Evolutionary conservation across 2,888 invertebrate species (phyloP).

Genomic region (Lasioglossum marginatum): DNA sequence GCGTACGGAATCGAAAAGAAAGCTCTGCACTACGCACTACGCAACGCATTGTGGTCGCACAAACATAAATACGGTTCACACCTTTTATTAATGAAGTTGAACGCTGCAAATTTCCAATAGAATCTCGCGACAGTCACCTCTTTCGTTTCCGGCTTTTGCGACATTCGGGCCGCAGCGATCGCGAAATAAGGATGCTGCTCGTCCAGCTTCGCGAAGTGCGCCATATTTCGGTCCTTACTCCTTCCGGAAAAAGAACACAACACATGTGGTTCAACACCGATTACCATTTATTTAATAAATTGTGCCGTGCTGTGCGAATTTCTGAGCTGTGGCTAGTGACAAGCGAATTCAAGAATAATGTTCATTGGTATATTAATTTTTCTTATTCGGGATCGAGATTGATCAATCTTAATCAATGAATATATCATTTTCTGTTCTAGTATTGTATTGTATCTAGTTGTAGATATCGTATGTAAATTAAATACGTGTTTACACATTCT

Average conservation of each 20-base stretch:
- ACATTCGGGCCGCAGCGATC: conserved; percentile 78
- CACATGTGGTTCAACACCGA: conserved; percentile 17
- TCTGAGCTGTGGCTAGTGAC: not conserved
- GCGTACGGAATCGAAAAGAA: not conserved
- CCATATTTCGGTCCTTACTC: conserved; percentile 69
- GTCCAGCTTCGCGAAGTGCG: conserved; percentile 75
- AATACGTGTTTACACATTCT: no score
- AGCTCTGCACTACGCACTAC: conserved; percentile 1
- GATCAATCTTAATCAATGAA: not conserved
- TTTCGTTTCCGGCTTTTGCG: conserved; percentile 75
- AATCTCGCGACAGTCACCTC: conserved; percentile 75
- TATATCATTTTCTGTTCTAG: not conserved
- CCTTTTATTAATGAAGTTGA: conserved; percentile 78
- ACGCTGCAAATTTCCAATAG: conserved; percentile 80
- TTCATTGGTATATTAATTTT: not conserved
- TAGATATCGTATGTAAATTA: not conserved
- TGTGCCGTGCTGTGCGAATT: not conserved
- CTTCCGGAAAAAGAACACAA: conserved; percentile 62
- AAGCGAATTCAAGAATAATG: not conserved
- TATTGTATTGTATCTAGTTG: no score
- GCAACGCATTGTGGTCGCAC: not conserved
- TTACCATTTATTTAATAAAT: not conserved
- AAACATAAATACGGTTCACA: conserved; percentile 60
- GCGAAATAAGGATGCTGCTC: conserved; percentile 77
- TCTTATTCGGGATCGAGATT: not conserved